Evolutionary conservation across 2,113 vertebrate genomes (phyloP).

Genomic region (Tachysurus vachellii): DNA sequence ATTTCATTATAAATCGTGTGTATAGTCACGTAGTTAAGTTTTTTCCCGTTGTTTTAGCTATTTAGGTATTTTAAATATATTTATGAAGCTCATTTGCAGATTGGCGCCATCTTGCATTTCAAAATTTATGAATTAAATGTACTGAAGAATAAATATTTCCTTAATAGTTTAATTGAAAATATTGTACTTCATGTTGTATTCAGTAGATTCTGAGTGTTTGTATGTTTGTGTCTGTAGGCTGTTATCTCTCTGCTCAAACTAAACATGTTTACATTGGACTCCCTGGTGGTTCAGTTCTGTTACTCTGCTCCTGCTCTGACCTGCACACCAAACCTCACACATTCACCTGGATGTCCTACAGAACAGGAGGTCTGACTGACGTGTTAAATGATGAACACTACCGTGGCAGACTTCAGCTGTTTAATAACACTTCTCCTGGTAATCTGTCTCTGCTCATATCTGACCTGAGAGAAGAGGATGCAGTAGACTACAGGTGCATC

Average conservation of each 20-base stretch:
- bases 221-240: slow-evolving; percentile 2
- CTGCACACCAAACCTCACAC: too few relatives aligned
- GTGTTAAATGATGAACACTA: background rate
- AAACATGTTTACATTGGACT: background rate
- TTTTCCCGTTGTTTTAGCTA: too few relatives aligned
- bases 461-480: slow-evolving; percentile 34
- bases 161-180: too few relatives aligned
- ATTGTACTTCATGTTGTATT: background rate
- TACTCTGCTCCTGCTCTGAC: too few relatives aligned
- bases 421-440: slow-evolving; percentile 13
- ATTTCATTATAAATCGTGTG: too few relatives aligned
- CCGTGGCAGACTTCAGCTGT: slow-evolving; percentile 27
- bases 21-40: too few relatives aligned
- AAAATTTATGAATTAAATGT: background rate
- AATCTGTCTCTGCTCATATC: slow-evolving; percentile 48
- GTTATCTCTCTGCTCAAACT: slow-evolving; percentile 14
- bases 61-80: too few relatives aligned
- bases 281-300: background rate
- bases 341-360: too few relatives aligned
- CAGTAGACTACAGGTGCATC: background rate
- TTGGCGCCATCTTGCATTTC: too few relatives aligned
- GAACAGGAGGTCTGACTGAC: background rate
- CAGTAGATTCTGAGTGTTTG: too few relatives aligned
- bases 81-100: too few relatives aligned
- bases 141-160: background rate